Evolutionary conservation across 2,797 vertebrate genomes (phyloP), one percentile per base, ranked within the genome.

Genomic region (Microchirus variegatus): DNA sequence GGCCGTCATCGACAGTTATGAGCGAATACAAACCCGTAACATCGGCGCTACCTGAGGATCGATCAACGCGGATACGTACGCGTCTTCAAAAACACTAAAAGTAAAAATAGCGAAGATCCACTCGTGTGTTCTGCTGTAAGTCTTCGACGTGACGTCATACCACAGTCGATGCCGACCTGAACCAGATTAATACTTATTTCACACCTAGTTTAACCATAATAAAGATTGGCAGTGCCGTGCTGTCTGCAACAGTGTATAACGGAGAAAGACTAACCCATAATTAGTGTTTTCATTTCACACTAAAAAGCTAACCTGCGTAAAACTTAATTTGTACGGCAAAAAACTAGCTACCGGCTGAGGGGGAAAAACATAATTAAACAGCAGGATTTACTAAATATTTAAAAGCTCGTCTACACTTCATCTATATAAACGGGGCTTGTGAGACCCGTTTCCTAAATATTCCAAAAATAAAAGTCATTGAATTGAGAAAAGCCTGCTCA

Each of bases 341-440:
- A 9, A 41, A 50, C n/a, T 40, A 52, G 36, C 5, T 38, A 46
- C 2, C 1, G 2, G 9, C 17, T 69, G 17, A n/a, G n/a, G n/a
- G n/a, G 40, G 66, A 66, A 12, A 59, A 60, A 53, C 43, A 40
- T 55, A 43, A 52, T 16, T 17, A 40, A 55, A 69, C 65, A 53
- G 15, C 17, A 35, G 9, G 6, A 22, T n/a, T 5, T 15, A 11
- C 17, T 51, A 47, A 41, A 26, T 36, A 36, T 38, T 43, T 41
- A 58, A 47, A 58, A 19, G 35, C 4, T 17, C 35, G 14, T 53
- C 14, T 45, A 40, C 4, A 49, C 17, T 1, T 22, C 15, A 43
- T 40, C 19, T 48, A 22, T 26, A 48, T 5, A n/a, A n/a, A n/a
- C n/a, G 19, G 59, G 67, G 15, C 54, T 26, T 41, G 8, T n/a